phyloP scores from a whole-genome alignment of 2,888 invertebrate genomes.

The Abscondita cerata region DNA sequence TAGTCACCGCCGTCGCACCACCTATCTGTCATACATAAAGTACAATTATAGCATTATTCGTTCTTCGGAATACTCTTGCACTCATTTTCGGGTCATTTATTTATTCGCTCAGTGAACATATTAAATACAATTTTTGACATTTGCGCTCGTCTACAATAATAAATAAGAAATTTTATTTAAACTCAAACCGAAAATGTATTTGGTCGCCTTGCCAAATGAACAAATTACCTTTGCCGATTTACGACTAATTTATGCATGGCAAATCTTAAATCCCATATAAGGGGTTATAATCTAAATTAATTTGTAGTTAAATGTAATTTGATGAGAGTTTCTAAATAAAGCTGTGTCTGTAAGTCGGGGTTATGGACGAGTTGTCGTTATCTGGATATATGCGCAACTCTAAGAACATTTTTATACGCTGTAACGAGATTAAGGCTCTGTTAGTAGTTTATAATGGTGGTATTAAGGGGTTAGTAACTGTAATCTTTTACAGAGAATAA shows the following conservation, averaged over 20 bases:
- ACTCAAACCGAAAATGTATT: too few species aligned
- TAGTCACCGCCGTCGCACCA: slow-evolving; percentile 30
- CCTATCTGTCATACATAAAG: slow-evolving; percentile 36
- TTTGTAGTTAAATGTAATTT: slow-evolving; percentile 33
- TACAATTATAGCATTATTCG: slow-evolving; percentile 37
- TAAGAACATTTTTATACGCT: slow-evolving; percentile 45
- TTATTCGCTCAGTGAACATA: slow-evolving; percentile 28
- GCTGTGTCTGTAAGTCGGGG: slow-evolving; percentile 31
- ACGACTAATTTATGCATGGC: slow-evolving; percentile 25
- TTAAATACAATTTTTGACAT: slow-evolving; percentile 28
- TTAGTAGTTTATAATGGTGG: slow-evolving; percentile 51
- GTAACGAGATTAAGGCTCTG: slow-evolving; percentile 48
- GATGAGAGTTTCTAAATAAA: slow-evolving; percentile 33
- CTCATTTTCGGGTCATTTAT: slow-evolving; percentile 36
- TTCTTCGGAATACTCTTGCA: slow-evolving; percentile 27
- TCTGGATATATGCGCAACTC: slow-evolving; percentile 40
- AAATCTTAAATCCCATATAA: slow-evolving; percentile 22
- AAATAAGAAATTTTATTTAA: not conserved
- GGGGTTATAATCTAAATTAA: slow-evolving; percentile 34
- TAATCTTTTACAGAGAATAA: slow-evolving; percentile 45
- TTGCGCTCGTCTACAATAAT: slow-evolving; percentile 8
- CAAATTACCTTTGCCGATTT: slow-evolving; percentile 7
- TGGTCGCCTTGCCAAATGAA: not conserved
- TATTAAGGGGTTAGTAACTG: slow-evolving; percentile 48
- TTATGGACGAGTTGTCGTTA: slow-evolving; percentile 35